phyloP scores from a whole-genome alignment of 1,140 invertebrate genomes.

The Macrosteles quadrilineatus region DNA sequence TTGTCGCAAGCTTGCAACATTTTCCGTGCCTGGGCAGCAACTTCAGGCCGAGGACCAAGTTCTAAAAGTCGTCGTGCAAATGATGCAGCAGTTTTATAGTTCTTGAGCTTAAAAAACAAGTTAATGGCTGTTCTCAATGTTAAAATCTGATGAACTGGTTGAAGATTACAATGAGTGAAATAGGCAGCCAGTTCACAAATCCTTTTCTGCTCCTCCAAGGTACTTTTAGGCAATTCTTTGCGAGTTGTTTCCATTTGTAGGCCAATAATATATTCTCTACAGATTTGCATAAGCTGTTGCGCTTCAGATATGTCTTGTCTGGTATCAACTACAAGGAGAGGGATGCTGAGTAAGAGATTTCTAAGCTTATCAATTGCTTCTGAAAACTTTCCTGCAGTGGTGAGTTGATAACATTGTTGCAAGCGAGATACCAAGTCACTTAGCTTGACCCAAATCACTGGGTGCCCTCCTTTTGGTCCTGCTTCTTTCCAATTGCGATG shows the following conservation, averaged over 20 bases:
- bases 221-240: conserved; percentile 88
- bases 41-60: conserved; percentile 90
- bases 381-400: conserved; percentile 94
- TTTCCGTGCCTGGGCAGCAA: conserved; percentile 92
- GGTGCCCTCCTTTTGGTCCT: conserved; percentile 73
- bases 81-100: conserved; percentile 92
- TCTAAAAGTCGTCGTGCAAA: conserved; percentile 93
- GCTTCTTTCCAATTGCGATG: conserved; percentile 90
- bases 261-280: conserved; percentile 91
- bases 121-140: conserved; percentile 96
- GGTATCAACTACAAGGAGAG: conserved; percentile 89
- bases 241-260: conserved; percentile 91
- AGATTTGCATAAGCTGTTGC: conserved; percentile 90
- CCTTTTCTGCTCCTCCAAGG: conserved; percentile 86
- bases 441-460: conserved; percentile 77
- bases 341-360: conserved; percentile 79
- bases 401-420: conserved; percentile 87
- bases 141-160: conserved; percentile 94
- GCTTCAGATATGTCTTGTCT: conserved; percentile 91
- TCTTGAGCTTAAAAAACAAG: conserved; percentile 97
- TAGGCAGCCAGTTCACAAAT: conserved; percentile 97
- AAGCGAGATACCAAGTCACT: conserved; percentile 62
- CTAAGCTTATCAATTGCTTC: conserved; percentile 92
- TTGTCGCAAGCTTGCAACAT: conserved; percentile 94
- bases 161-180: conserved; percentile 96